Evolutionary conservation across 2,888 invertebrate genomes (phyloP).

Genomic region (Chymomyza caudatula): DNA sequence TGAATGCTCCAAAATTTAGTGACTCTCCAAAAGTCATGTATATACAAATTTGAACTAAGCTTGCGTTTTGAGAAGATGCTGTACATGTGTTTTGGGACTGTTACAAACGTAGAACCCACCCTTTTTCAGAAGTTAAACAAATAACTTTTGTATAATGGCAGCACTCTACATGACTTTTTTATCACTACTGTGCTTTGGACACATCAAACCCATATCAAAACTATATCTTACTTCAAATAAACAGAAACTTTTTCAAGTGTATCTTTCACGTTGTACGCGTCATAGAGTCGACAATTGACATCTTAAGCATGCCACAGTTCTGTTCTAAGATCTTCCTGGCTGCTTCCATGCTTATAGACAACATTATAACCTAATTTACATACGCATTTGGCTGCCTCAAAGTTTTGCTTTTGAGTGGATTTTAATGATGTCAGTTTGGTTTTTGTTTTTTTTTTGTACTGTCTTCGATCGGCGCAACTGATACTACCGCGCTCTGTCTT

Average conservation of each 20-base stretch:
- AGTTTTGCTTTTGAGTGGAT: constrained; percentile 7
- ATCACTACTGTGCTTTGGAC: background rate
- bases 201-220: background rate
- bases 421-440: constrained; percentile 48
- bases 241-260: background rate
- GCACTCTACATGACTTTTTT: background rate
- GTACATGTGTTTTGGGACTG: no score
- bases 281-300: constrained; percentile 46
- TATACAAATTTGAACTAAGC: no score
- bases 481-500: constrained; percentile 19
- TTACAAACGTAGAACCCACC: background rate
- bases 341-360: background rate
- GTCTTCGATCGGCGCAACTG: constrained; percentile 22
- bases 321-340: background rate
- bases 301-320: constrained; percentile 17
- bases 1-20: no score
- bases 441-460: background rate
- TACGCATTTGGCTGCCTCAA: constrained; percentile 23
- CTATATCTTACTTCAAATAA: background rate
- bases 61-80: no score
- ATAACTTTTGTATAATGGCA: background rate
- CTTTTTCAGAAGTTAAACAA: no score
- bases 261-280: background rate
- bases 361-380: constrained; percentile 57
- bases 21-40: no score